Percentiles rank a stretch among this genome's conserved stretches.
Evolutionary conservation across 2,888 invertebrate genomes (phyloP).

Genomic region (Pilophorus perplexus): DNA sequence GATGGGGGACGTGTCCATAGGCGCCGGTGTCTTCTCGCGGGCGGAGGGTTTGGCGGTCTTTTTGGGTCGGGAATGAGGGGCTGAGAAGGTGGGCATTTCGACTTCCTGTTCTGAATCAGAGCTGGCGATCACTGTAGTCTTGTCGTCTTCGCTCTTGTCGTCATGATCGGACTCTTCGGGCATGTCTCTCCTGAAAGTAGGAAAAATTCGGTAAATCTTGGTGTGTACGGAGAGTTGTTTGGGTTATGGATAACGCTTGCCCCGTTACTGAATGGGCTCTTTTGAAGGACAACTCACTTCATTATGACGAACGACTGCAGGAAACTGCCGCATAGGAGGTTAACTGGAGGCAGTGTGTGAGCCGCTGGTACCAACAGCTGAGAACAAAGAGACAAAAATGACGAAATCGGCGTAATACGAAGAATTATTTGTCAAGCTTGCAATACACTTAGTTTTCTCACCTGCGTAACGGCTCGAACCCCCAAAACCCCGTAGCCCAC

Average conservation of each 20-base stretch:
- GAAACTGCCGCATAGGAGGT: constrained; percentile 53
- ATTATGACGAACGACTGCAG: constrained; percentile 50
- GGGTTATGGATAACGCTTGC: not conserved
- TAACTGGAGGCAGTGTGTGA: constrained; percentile 54
- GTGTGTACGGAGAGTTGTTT: not conserved
- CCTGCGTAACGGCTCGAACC: constrained; percentile 12
- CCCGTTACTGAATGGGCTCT: no score
- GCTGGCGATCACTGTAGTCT: constrained; percentile 27
- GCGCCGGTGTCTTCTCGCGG: not conserved
- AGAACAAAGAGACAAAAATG: constrained; percentile 18
- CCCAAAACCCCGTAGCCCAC: constrained; percentile 31
- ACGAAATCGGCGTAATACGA: no score
- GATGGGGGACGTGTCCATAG: not conserved
- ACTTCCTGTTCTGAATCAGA: constrained; percentile 27
- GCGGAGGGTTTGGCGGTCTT: not conserved
- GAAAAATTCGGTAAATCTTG: not conserved
- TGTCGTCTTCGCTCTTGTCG: constrained; percentile 34
- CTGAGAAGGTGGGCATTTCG: not conserved
- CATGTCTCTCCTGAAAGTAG: constrained; percentile 19
- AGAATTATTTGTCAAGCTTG: no score
- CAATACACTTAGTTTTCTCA: no score
- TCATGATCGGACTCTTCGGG: constrained; percentile 8
- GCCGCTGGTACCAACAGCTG: constrained; percentile 52
- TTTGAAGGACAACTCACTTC: constrained; percentile 44
- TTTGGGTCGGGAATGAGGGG: not conserved